Percentiles rank a stretch among this genome's conserved stretches.
These are phyloP conservation scores for Campoletis raptor DNA, from an alignment of 2,888 invertebrate species.

Conservation along the genomic window DNA sequence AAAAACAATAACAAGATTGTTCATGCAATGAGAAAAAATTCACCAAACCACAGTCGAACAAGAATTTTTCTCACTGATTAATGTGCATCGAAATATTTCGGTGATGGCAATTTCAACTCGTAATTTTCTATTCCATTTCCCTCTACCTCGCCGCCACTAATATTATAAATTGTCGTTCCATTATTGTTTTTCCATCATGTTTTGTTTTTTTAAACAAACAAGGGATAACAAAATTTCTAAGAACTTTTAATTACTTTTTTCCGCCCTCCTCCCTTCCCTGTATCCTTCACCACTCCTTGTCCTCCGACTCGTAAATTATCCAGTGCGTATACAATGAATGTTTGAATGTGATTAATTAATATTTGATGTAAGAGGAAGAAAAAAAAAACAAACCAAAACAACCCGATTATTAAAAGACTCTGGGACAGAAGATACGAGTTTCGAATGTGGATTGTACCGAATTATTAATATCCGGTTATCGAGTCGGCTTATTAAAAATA, in stretches of 20 bases:
- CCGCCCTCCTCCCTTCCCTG: slow-evolving; percentile 9
- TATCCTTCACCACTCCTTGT: slow-evolving; percentile 1
- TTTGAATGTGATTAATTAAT: slow-evolving; percentile 70
- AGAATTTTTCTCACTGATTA: slow-evolving; percentile 42
- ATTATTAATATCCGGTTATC: slow-evolving; percentile 53
- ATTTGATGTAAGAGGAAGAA: slow-evolving; percentile 61
- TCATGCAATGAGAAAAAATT: neutral
- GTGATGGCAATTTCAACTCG: slow-evolving; percentile 61
- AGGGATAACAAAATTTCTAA: slow-evolving; percentile 28
- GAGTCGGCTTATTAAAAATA: slow-evolving; percentile 64
- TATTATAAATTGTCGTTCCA: slow-evolving; percentile 55
- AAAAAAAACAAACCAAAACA: slow-evolving; percentile 48
- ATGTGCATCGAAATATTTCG: slow-evolving; percentile 59
- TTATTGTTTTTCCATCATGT: slow-evolving; percentile 27
- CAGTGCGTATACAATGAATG: slow-evolving; percentile 71
- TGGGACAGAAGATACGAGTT: slow-evolving; percentile 65
- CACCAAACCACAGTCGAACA: slow-evolving; percentile 25
- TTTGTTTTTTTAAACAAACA: neutral
- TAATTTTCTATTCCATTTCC: slow-evolving; percentile 68
- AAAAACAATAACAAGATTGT: slow-evolving; percentile 27
- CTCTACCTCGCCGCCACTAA: slow-evolving; percentile 57
- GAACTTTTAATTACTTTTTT: slow-evolving; percentile 44
- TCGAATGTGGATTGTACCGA: slow-evolving; percentile 48
- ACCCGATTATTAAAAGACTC: slow-evolving; percentile 48
- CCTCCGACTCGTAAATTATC: slow-evolving; percentile 66